Evolutionary conservation across 2,888 invertebrate species (phyloP).

Genomic region (Drosophila setosimentum): DNA sequence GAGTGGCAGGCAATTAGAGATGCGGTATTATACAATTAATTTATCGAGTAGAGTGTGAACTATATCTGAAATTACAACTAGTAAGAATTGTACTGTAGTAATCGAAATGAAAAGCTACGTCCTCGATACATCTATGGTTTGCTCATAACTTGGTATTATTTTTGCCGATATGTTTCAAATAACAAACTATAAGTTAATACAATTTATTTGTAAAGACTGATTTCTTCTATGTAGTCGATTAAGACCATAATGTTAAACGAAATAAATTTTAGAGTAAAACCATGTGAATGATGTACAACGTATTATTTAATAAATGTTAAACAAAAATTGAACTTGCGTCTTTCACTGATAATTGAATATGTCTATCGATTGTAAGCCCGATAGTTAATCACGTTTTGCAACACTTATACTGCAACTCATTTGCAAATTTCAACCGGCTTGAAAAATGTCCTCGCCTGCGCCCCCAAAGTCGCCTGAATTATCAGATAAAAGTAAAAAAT

Average conservation of each 20-base stretch:
- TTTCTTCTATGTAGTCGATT: constrained; percentile 68
- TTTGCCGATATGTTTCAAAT: constrained; percentile 46
- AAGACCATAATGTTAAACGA: constrained; percentile 49
- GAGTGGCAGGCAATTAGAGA: constrained; percentile 20
- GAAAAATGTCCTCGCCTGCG: constrained; percentile 83
- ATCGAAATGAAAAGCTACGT: constrained; percentile 36
- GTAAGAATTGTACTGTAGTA: constrained; percentile 27
- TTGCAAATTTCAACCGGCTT: constrained; percentile 63
- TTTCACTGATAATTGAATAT: not conserved
- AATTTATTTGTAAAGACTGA: constrained; percentile 80
- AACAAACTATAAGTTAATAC: constrained; percentile 58
- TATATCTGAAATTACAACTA: constrained; percentile 12
- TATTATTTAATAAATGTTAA: constrained; percentile 69
- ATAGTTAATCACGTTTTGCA: constrained; percentile 27
- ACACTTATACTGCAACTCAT: constrained; percentile 42
- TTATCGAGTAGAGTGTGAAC: constrained; percentile 31
- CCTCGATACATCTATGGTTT: constrained; percentile 51
- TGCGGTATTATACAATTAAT: constrained; percentile 61
- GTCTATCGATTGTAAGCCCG: constrained; percentile 29
- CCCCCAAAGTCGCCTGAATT: constrained; percentile 88
- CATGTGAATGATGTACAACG: constrained; percentile 49
- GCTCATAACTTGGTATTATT: constrained; percentile 71
- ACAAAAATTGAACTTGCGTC: constrained; percentile 14
- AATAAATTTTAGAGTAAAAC: constrained; percentile 54
- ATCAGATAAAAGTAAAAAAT: constrained; percentile 90